Evolutionary conservation across 2,113 vertebrate genomes (phyloP).

Genomic region (Scopus umbretta): DNA sequence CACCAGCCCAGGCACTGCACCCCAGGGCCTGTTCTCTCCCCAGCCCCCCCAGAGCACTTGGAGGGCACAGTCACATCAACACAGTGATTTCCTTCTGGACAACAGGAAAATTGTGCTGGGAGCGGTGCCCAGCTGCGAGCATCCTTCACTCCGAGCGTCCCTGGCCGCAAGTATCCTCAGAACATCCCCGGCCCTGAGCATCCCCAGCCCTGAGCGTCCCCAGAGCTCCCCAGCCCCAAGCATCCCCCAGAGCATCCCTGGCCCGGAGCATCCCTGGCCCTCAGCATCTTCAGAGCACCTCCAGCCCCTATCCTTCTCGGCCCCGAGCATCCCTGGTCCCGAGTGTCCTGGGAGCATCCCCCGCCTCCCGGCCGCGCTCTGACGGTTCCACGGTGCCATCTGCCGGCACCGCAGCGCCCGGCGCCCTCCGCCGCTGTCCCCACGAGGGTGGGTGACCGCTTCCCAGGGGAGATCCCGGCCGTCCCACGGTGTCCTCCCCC

Average conservation of each 20-base stretch:
- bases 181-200: not conserved
- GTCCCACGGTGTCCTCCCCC: rapidly evolving
- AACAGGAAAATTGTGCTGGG: not conserved
- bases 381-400: slow-evolving; percentile 30
- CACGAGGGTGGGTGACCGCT: not conserved
- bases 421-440: not conserved
- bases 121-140: not conserved
- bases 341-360: no score
- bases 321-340: no score
- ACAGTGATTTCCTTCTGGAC: not conserved
- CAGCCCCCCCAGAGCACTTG: rapidly evolving
- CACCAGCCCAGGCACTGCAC: not conserved
- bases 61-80: no score
- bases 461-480: not conserved
- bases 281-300: no score
- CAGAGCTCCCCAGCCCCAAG: rapidly evolving
- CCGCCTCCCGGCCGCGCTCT: not conserved
- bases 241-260: not conserved
- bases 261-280: rapidly evolving
- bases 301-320: not conserved
- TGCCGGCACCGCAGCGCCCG: not conserved
- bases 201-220: rapidly evolving
- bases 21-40: not conserved
- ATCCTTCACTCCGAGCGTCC: not conserved
- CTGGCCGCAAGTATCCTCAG: rapidly evolving